phyloP scores from a whole-genome alignment of 2,797 vertebrate species.

The Urocyon cinereoargenteus region DNA sequence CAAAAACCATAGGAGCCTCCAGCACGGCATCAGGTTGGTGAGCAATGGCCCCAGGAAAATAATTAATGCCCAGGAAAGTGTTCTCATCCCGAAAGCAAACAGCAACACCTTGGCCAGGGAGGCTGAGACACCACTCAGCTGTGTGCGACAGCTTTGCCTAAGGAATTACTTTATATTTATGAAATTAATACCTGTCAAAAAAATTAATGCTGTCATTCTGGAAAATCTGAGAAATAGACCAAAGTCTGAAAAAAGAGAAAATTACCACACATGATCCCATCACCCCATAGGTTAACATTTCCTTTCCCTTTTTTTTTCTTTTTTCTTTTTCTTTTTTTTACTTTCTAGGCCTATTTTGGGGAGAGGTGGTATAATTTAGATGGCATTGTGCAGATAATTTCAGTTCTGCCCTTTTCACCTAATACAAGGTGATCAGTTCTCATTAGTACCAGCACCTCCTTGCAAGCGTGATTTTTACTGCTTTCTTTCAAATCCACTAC shows the following conservation, averaged over 20 bases:
- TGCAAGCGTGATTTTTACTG: background rate
- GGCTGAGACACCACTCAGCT: background rate
- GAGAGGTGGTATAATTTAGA: background rate
- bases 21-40: background rate
- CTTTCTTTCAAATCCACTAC: fast-evolving
- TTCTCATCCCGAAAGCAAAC: too few species aligned
- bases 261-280: background rate
- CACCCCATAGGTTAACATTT: fast-evolving
- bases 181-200: background rate
- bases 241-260: background rate
- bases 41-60: background rate
- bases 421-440: background rate
- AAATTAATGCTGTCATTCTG: background rate
- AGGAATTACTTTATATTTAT: background rate
- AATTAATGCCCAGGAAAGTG: background rate
- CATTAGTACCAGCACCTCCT: background rate
- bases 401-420: background rate
- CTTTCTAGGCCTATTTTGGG: background rate
- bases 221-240: background rate
- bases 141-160: fast-evolving
- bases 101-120: background rate
- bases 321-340: fast-evolving
- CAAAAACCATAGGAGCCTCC: constrained; percentile 4
- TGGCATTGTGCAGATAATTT: background rate
- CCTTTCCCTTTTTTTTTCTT: background rate